Percentiles rank a stretch among this genome's conserved stretches.
These are phyloP conservation scores for Arenicola marina DNA, from an alignment of 2,888 invertebrate species.

Conservation along the genomic window DNA sequence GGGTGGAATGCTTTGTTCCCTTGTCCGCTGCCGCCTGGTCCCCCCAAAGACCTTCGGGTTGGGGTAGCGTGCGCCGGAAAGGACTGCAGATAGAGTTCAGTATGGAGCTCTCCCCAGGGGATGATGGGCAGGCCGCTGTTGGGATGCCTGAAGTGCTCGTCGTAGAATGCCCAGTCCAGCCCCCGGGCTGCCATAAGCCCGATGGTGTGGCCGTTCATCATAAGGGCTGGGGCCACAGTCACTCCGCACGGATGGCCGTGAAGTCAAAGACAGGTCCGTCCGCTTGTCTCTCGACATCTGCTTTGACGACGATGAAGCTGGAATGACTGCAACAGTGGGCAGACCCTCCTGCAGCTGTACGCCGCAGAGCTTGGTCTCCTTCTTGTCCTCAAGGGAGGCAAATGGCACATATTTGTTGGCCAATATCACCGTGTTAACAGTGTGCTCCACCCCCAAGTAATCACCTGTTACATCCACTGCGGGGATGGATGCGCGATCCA, in stretches of 20 bases:
- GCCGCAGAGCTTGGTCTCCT: no score
- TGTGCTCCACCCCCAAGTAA: no score
- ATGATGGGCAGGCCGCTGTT: neutral
- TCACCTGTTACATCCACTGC: no score
- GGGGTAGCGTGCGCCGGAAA: neutral
- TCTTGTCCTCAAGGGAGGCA: no score
- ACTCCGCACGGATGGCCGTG: neutral
- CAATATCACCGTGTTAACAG: no score
- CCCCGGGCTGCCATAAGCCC: neutral
- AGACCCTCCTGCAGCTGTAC: no score
- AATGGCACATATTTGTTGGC: no score
- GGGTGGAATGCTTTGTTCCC: neutral
- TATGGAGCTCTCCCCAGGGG: neutral
- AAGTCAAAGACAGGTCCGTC: neutral
- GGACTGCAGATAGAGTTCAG: neutral
- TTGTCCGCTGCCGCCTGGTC: neutral
- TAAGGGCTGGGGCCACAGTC: neutral
- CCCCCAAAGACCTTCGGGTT: neutral
- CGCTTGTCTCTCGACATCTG: neutral
- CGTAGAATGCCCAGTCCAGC: neutral
- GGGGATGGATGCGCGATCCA: no score
- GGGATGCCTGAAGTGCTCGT: neutral
- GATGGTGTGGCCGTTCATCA: neutral
- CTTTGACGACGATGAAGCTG: no score
- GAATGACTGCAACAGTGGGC: no score